Evolutionary conservation across 2,888 invertebrate genomes (phyloP), one percentile per base, ranked within the genome.

Genomic region (Epinotia bilunana): DNA sequence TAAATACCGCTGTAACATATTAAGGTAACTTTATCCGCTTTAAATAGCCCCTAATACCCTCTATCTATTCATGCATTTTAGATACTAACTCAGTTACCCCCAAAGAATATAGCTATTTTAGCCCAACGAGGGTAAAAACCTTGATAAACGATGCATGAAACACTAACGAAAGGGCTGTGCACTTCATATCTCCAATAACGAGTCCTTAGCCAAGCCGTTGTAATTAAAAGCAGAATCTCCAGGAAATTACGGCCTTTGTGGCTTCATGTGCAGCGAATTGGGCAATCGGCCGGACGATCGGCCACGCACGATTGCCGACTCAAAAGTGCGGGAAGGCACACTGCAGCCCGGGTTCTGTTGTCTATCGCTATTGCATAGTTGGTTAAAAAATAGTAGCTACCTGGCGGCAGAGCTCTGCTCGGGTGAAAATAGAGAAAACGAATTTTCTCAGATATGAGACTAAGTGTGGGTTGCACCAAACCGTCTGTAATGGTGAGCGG

Each of bases 241-340:
- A 72, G 75, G 75, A 75, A 67, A 67, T 72, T 65, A 72, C 67
- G 67, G 72, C 55, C 70, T 74, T 74, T 74, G 70, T 74, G 55
- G 57, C 57, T 65, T 65, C 70, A 65, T 76, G 76, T 74, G 76
- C 73, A 67, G 70, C 76, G 76, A 74, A 76, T 76, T 76, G 65
- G 74, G 69, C 73, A 76, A 76, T 65, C 76, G 65, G 78, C 70
- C 77, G 61, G 74, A 61, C 73, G 73, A 71, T 73, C 76, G 57
- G 78, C 67, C 77, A 73, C 74, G 78, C 78, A 78, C 78, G 78
- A 75, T 72, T 72, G 63, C 73, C 18, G 53, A 33, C 65, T 43
- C 63, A 57, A 69, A n/a, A 58, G 64, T 23, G 74, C 60, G 64
- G 53, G 70, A 49, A 65, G n/a, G 70, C 70, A 65, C 64, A 70